phyloP scores from a whole-genome alignment of 2,797 vertebrate species.

The Poeciliopsis gracilis region DNA sequence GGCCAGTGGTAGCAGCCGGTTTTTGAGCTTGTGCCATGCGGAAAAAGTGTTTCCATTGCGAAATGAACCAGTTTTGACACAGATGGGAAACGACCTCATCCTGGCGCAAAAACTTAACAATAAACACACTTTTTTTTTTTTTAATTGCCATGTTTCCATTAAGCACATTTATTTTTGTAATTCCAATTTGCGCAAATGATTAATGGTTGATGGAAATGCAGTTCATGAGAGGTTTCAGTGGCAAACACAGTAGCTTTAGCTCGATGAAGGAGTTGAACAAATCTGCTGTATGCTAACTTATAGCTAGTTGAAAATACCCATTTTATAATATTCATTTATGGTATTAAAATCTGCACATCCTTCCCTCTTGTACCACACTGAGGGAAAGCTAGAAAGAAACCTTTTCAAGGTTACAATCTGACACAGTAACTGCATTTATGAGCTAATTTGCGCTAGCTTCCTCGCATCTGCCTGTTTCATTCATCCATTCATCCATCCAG shows the following conservation, averaged over 20 bases:
- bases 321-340: background rate
- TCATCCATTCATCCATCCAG: background rate
- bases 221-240: background rate
- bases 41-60: too few species aligned
- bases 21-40: too few species aligned
- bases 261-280: background rate
- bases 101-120: too few species aligned
- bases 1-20: too few species aligned
- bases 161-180: too few species aligned
- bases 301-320: background rate
- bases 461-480: background rate
- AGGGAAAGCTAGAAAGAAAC: background rate
- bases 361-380: background rate
- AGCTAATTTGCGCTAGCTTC: background rate
- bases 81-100: too few species aligned
- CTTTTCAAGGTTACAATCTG: background rate
- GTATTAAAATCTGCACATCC: background rate
- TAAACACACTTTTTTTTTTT: too few species aligned
- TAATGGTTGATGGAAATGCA: background rate
- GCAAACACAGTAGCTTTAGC: background rate
- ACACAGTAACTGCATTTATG: background rate
- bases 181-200: too few species aligned
- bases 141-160: too few species aligned
- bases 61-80: too few species aligned
- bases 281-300: background rate